Base-by-base conservation (phyloP, 2,113 vertebrate species). In the Poeciliopsis occidentalis region DNA sequence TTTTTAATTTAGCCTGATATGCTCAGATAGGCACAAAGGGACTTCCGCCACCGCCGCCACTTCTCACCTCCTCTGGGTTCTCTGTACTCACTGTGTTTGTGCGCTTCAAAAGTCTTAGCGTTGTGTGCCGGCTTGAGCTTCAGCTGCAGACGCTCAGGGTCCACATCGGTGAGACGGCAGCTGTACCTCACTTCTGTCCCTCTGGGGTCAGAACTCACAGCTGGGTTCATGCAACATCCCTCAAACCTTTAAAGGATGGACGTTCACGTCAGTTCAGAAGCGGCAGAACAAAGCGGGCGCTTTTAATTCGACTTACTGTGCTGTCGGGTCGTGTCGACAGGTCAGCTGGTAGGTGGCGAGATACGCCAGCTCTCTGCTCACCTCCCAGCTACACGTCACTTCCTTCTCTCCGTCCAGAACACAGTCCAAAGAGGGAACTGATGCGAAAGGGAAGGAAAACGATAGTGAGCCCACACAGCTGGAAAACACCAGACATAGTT, bases 361-460 rank as follows among this genome's bases (percentile, higher is more conserved):
- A 27, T 82, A 64, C 37, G 82, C 87, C 80, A 83, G 66, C 26
- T 87, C 85, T 71, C 29, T 82, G 82, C 71, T 92, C 69, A 93
- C 76, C 69, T 92, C 80, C 93, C 93, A 94, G 81, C 86, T 91
- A 30, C 93, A 94, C 12, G 8, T 69, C 71, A 87, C 89, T 66
- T 73, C 64, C 61, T 8, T 57, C 39, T 91, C 89, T 44, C 81
- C 78, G 0, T 78, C 82, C 80, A 92, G 82, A 29, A 92, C 86
- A 80, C 93, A 94, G 8, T 88, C 64, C 73, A 93, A 66, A 8
- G 51, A 82, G 73, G 88, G 90, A 60, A 64, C 88, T 91, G 26
- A 10, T 47, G 44, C 67, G 57, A 71, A 54, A 78, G 1, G 60
- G 29, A 65, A 26, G 83, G 15, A 69, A 69, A 65, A 39, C 71